phyloP scores from a whole-genome alignment of 2,888 invertebrate genomes.

The Amorpha juglandis region DNA sequence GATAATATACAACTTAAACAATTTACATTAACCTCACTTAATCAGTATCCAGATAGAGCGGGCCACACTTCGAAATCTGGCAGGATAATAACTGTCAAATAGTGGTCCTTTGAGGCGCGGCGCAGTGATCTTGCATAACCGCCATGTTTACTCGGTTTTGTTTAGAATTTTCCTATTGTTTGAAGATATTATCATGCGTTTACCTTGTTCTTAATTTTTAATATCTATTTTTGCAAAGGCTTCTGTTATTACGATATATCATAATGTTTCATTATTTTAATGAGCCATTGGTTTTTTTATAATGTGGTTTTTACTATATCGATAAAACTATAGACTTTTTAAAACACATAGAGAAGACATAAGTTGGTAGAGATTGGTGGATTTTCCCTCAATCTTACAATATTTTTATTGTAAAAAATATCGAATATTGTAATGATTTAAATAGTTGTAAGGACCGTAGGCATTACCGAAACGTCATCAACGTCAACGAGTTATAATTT shows the following conservation, averaged over 20 bases:
- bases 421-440: too few species aligned
- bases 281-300: not conserved
- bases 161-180: constrained; percentile 50
- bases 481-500: too few species aligned
- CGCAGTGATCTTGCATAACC: constrained; percentile 49
- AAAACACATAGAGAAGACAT: too few species aligned
- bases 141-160: constrained; percentile 44
- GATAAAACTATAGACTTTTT: too few species aligned
- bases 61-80: constrained; percentile 30
- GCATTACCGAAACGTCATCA: too few species aligned
- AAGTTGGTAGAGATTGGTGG: too few species aligned
- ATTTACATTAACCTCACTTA: constrained; percentile 33
- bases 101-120: constrained; percentile 38
- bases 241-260: constrained; percentile 35
- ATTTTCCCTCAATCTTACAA: too few species aligned
- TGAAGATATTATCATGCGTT: constrained; percentile 48
- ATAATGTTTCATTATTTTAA: constrained; percentile 22
- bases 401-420: too few species aligned
- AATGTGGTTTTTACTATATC: too few species aligned
- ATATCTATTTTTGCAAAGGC: constrained; percentile 33
- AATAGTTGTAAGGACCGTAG: too few species aligned
- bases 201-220: constrained; percentile 47
- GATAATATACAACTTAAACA: constrained; percentile 57
- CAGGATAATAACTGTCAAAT: constrained; percentile 34
- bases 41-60: not conserved